These are phyloP conservation scores for Zhengitettix transpicula DNA, from an alignment of 2,888 invertebrate genomes.

Conservation along the genomic window DNA sequence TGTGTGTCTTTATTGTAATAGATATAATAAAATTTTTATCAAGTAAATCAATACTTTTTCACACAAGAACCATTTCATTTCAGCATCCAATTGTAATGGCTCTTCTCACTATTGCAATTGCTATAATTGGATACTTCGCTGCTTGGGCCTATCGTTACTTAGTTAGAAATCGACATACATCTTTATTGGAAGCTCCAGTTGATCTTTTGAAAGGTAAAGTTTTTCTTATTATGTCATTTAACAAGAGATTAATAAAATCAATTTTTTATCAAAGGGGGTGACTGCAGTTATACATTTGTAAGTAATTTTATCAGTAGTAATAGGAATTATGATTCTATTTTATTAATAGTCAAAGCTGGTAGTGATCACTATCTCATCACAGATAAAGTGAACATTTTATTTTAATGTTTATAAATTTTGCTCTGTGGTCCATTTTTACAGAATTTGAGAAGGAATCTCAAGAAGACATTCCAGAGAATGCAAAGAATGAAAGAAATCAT, in stretches of 20 bases:
- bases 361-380: no score
- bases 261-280: no score
- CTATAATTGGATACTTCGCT: conserved; percentile 47
- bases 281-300: neutral
- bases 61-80: conserved; percentile 17
- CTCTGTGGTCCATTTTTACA: no score
- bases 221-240: neutral
- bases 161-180: conserved; percentile 32
- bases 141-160: conserved; percentile 41
- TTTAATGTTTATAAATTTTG: no score
- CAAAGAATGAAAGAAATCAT: conserved; percentile 18
- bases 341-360: no score
- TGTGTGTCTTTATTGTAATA: neutral
- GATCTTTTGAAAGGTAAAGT: conserved; percentile 24
- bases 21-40: no score
- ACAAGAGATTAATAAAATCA: no score
- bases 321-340: neutral
- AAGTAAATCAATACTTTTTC: neutral
- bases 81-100: conserved; percentile 60
- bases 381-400: no score
- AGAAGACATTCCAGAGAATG: conserved; percentile 25
- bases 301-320: neutral
- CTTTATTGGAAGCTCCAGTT: conserved; percentile 34
- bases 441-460: conserved; percentile 16
- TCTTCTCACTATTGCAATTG: conserved; percentile 45